phyloP scores from a whole-genome alignment of 2,888 invertebrate genomes.

The Drosophila mulleri region DNA sequence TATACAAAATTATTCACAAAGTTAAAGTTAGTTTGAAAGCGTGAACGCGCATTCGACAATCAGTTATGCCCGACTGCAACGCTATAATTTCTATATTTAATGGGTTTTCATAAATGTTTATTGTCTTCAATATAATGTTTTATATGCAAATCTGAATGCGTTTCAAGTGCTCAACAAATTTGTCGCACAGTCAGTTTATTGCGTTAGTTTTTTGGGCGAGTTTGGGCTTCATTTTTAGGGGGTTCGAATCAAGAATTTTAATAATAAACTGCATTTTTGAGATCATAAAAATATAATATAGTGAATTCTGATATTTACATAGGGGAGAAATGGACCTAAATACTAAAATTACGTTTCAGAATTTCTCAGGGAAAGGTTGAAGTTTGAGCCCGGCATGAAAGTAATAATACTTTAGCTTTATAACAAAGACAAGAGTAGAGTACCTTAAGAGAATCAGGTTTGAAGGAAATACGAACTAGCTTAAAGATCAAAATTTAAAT shows the following conservation, averaged over 20 bases:
- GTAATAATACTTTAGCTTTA: too few relatives aligned
- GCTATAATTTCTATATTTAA: conserved; percentile 58
- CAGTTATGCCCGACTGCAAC: neutral
- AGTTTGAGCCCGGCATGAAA: too few relatives aligned
- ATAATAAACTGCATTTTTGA: neutral
- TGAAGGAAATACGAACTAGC: neutral
- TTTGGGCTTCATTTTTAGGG: neutral
- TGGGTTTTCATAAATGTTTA: conserved; percentile 79
- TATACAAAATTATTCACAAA: neutral
- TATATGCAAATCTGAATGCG: conserved; percentile 64
- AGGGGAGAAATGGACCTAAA: too few relatives aligned
- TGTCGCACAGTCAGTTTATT: conserved; percentile 51
- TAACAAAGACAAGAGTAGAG: too few relatives aligned
- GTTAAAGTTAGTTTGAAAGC: neutral
- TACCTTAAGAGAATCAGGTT: too few relatives aligned
- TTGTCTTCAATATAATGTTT: conserved; percentile 72
- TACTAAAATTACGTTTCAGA: too few relatives aligned
- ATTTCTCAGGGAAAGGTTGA: too few relatives aligned
- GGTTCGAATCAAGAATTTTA: neutral
- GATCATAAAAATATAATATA: too few relatives aligned
- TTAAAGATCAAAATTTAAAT: too few relatives aligned
- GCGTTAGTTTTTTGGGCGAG: neutral
- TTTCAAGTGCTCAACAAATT: conserved; percentile 54
- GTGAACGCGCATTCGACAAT: neutral
- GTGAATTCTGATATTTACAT: too few relatives aligned